Conservation (phyloP, 2,797 vertebrate species). For the Aratinga solstitialis region DNA sequence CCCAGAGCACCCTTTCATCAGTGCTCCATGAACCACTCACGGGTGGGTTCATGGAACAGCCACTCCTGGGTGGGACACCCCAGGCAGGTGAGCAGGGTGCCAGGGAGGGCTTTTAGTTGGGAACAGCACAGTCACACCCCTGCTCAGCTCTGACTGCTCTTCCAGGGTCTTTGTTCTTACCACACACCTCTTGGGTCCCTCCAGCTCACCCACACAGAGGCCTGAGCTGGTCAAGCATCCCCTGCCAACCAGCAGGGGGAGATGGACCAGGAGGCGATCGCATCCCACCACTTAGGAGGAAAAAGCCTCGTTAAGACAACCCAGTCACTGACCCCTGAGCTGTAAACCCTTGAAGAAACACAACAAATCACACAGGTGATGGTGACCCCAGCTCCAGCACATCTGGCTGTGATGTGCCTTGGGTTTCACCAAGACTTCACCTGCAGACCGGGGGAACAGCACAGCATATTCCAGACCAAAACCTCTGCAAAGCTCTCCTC, state of each 20-base stretch:
- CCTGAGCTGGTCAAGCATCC: fast-evolving
- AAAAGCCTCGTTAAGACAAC: neutral
- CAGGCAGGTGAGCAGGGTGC: neutral
- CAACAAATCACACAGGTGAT: neutral
- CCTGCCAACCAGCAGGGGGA: fast-evolving
- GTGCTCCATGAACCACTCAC: fast-evolving
- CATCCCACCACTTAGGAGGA: neutral
- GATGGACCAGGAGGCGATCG: neutral
- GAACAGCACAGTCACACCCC: neutral
- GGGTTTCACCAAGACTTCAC: neutral
- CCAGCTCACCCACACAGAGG: fast-evolving
- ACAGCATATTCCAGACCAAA: neutral
- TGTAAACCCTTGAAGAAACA: neutral
- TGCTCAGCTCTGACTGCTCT: neutral
- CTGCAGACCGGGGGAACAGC: neutral
- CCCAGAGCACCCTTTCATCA: neutral
- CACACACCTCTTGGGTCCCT: fast-evolving
- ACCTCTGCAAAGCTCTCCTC: neutral
- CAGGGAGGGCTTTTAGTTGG: neutral
- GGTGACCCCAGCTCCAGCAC: neutral
- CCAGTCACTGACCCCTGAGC: neutral
- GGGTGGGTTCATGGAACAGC: neutral
- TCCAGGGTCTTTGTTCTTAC: neutral
- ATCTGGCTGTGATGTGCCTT: neutral
- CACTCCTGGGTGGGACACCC: neutral